phyloP scores from a whole-genome alignment of 2,113 vertebrate genomes.

The Vicugna pacos region DNA sequence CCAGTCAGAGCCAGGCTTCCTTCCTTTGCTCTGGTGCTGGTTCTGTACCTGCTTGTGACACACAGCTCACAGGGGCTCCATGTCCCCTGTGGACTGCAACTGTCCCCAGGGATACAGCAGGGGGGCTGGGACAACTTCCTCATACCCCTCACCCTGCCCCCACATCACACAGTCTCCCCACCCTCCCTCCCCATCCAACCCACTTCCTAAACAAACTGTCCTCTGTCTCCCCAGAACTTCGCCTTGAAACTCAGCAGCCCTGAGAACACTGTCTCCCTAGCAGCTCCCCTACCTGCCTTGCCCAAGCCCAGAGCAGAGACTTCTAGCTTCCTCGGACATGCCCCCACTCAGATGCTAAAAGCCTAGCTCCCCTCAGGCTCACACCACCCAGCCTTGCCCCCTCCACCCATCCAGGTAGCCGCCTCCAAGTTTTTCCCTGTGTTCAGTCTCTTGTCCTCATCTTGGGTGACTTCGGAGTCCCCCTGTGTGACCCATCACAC shows the following conservation, averaged over 20 bases:
- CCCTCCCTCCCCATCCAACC: not conserved
- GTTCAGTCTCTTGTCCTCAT: not conserved
- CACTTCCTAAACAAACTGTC: not conserved
- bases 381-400: not conserved
- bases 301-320: too few relatives aligned
- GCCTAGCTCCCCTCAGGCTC: not conserved
- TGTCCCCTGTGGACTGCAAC: not conserved
- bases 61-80: not conserved
- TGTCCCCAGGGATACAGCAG: not conserved
- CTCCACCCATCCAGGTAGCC: not conserved
- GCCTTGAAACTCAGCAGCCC: not conserved
- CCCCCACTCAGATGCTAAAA: not conserved
- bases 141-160: too few relatives aligned
- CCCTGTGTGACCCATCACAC: not conserved
- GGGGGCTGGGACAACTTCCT: not conserved
- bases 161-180: not conserved
- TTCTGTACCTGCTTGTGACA: not conserved
- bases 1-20: not conserved
- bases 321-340: not conserved
- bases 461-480: not conserved
- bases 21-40: constrained; percentile 10
- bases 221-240: not conserved
- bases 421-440: not conserved
- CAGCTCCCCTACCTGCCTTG: not conserved
- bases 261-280: not conserved